A percentile compares a stretch with the other conserved stretches of the same genome.
These are phyloP conservation scores for Meloidogyne floridensis DNA, from an alignment of 1,140 invertebrate species.

Conservation along the genomic window DNA sequence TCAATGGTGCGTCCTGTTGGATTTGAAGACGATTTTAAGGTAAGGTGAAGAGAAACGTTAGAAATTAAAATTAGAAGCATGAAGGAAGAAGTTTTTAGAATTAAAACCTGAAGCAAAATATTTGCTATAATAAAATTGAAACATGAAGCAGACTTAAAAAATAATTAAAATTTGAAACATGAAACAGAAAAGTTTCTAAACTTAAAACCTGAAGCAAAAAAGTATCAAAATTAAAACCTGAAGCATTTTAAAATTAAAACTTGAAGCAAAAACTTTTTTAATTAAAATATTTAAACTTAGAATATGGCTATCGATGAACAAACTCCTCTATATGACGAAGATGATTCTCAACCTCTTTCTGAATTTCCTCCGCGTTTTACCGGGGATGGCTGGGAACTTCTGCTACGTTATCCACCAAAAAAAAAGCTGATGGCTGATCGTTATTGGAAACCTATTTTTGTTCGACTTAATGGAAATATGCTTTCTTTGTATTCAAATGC, in stretches of 20 bases:
- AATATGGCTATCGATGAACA: constrained; percentile 3
- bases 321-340: constrained; percentile 86
- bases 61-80: not conserved
- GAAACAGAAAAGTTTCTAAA: not conserved
- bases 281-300: not conserved
- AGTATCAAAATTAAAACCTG: not conserved
- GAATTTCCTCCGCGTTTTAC: constrained; percentile 77
- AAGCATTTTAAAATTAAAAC: not conserved
- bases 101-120: too few relatives aligned
- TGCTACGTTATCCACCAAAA: constrained; percentile 71
- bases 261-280: not conserved
- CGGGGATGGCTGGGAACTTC: constrained; percentile 93
- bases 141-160: too few relatives aligned
- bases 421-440: constrained; percentile 93
- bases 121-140: too few relatives aligned
- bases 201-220: not conserved
- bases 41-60: constrained; percentile 16
- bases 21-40: constrained; percentile 65
- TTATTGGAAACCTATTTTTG: constrained; percentile 96
- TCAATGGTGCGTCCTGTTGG: constrained; percentile 49
- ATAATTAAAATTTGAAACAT: too few relatives aligned
- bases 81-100: too few relatives aligned
- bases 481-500: constrained; percentile 82
- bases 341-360: constrained; percentile 86
- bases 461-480: constrained; percentile 80